phyloP scores from a whole-genome alignment of 2,113 vertebrate species.

The Corydoras maculifer region DNA sequence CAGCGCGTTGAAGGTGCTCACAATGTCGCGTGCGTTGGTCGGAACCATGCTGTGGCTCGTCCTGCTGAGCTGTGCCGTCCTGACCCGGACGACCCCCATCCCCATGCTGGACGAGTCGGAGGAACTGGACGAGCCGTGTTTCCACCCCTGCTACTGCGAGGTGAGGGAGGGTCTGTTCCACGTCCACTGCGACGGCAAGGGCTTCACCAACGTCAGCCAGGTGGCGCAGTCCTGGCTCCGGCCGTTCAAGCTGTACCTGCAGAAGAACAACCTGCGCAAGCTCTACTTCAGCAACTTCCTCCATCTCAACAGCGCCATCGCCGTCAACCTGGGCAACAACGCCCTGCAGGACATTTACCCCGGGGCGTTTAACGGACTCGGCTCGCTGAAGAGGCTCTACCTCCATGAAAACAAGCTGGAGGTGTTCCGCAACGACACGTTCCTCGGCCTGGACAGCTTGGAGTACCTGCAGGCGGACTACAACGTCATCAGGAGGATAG shows the following conservation, averaged over 20 bases:
- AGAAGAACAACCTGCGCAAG: conserved; percentile 95
- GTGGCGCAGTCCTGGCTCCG: conserved; percentile 93
- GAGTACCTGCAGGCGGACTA: conserved; percentile 96
- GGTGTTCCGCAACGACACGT: conserved; percentile 95
- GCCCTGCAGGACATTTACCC: conserved; percentile 96
- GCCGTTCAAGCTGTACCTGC: conserved; percentile 98
- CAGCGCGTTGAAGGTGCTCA: conserved; percentile 62
- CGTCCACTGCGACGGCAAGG: conserved; percentile 94
- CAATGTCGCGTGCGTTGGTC: conserved; percentile 61
- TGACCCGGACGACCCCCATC: conserved; percentile 89
- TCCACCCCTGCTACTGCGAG: conserved; percentile 96
- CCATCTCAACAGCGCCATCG: conserved; percentile 93
- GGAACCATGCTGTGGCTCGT: conserved; percentile 94
- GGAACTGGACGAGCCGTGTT: conserved; percentile 94
- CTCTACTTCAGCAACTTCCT: conserved; percentile 97
- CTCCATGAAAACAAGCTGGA: conserved; percentile 97
- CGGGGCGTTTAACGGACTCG: conserved; percentile 88
- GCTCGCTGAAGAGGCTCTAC: conserved; percentile 87
- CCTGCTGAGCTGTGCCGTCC: conserved; percentile 84
- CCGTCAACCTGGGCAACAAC: conserved; percentile 98
- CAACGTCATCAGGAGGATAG: conserved; percentile 94
- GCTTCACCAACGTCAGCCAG: conserved; percentile 98
- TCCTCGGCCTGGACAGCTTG: conserved; percentile 90
- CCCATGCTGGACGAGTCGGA: conserved; percentile 93
- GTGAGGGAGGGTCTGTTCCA: conserved; percentile 97